Percentiles rank a stretch among this genome's conserved stretches.
These are phyloP conservation scores for Porites australiensis DNA, from an alignment of 64 coral and sea anemone species.

Conservation along the genomic window DNA sequence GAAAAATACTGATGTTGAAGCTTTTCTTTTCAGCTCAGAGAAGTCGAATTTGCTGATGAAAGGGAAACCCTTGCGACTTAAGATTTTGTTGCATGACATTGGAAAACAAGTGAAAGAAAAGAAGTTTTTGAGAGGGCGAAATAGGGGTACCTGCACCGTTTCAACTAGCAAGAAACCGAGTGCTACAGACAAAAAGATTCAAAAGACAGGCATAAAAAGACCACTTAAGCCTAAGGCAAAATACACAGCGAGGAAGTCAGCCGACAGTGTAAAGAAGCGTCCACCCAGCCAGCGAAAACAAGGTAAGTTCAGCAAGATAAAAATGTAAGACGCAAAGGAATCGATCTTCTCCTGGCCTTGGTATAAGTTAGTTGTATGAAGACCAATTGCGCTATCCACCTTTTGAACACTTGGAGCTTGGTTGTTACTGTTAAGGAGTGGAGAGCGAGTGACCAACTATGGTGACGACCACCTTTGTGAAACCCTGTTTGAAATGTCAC, in stretches of 20 bases:
- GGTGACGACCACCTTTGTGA: too few species aligned
- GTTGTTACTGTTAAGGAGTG: too few species aligned
- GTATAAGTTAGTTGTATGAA: too few species aligned
- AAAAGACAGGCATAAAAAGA: not conserved
- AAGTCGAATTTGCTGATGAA: not conserved
- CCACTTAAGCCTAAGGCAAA: not conserved
- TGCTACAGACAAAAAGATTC: not conserved
- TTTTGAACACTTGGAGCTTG: too few species aligned
- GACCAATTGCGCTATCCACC: too few species aligned
- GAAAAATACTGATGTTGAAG: too few species aligned
- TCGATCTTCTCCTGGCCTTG: too few species aligned
- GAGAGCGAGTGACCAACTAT: too few species aligned
- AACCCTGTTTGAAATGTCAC: too few species aligned
- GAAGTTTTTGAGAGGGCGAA: not conserved
- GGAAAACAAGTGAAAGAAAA: not conserved
- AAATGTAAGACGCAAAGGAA: not conserved
- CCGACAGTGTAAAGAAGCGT: not conserved
- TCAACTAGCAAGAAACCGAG: not conserved
- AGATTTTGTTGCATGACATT: not conserved
- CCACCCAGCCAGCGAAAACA: not conserved
- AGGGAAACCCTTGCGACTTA: not conserved
- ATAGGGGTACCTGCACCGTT: not conserved
- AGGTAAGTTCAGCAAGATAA: not conserved
- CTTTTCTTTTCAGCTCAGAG: not conserved
- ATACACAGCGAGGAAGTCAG: conserved; percentile 8